Evolutionary conservation across 2,888 invertebrate genomes (phyloP).

Genomic region (Pterostichus niger): DNA sequence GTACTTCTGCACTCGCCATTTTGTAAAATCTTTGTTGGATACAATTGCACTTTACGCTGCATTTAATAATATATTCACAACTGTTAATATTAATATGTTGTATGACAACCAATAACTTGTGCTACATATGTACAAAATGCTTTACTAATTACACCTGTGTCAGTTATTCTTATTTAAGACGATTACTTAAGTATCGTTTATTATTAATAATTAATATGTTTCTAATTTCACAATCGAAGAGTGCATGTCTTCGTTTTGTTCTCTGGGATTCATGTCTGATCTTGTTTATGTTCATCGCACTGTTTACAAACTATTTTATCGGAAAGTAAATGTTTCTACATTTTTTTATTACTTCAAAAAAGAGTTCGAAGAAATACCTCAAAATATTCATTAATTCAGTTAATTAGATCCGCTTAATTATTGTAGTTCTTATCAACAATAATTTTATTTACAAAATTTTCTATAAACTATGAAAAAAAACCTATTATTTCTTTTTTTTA

Average conservation of each 20-base stretch:
- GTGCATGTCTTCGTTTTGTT: conserved; percentile 52
- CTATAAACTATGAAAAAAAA: too few species aligned
- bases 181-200: conserved; percentile 49
- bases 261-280: conserved; percentile 26
- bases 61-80: conserved; percentile 64
- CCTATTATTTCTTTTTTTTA: too few species aligned
- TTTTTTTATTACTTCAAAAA: too few species aligned
- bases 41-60: conserved; percentile 67
- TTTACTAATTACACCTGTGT: conserved; percentile 72
- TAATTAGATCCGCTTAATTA: too few species aligned
- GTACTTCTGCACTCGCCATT: conserved; percentile 65
- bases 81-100: conserved; percentile 63
- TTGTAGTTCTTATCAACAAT: too few species aligned
- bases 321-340: too few species aligned
- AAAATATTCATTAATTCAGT: too few species aligned
- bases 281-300: neutral
- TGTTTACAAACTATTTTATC: conserved; percentile 23
- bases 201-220: conserved; percentile 48
- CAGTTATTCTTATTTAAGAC: conserved; percentile 67
- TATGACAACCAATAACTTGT: conserved; percentile 66
- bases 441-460: too few species aligned
- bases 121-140: conserved; percentile 72
- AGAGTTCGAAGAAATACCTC: too few species aligned
- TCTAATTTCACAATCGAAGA: conserved; percentile 54
- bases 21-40: conserved; percentile 63